Percentiles rank a stretch among this genome's conserved stretches.
Conservation (phyloP, 1,140 invertebrate species). For the Periplaneta americana region DNA sequence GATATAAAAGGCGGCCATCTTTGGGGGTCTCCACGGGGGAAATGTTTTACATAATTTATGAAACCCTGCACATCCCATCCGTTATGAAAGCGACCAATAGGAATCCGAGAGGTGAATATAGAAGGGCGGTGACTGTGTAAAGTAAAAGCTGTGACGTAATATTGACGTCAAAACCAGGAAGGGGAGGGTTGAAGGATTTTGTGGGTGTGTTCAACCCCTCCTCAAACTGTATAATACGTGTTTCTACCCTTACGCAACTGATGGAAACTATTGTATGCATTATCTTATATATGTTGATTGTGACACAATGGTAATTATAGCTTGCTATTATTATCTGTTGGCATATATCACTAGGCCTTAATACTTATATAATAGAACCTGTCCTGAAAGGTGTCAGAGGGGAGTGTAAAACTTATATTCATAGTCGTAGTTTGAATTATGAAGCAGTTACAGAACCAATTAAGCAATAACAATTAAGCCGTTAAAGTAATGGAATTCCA, state of each 20-base stretch:
- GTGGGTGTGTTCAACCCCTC: neutral
- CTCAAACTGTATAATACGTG: neutral
- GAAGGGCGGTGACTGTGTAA: neutral
- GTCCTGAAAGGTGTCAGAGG: neutral
- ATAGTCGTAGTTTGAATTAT: neutral
- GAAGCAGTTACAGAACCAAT: neutral
- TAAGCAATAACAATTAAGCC: too few species aligned
- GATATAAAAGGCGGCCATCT: neutral
- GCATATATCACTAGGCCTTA: too few species aligned
- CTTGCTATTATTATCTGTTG: neutral
- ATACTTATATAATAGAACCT: neutral
- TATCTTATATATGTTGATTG: neutral
- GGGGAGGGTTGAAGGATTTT: neutral
- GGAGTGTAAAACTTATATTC: neutral
- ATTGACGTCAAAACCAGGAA: neutral
- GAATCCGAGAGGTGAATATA: neutral
- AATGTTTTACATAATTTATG: neutral
- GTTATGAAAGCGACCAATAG: neutral
- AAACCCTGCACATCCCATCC: neutral
- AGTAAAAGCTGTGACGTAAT: neutral
- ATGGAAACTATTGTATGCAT: neutral
- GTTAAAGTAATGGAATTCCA: neutral
- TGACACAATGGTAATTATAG: neutral
- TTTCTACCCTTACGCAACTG: neutral
- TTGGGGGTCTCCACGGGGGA: neutral